These are phyloP conservation scores for Umimayanthus chanpuru DNA, from an alignment of 92 coral and sea anemone species.

Conservation along the genomic window DNA sequence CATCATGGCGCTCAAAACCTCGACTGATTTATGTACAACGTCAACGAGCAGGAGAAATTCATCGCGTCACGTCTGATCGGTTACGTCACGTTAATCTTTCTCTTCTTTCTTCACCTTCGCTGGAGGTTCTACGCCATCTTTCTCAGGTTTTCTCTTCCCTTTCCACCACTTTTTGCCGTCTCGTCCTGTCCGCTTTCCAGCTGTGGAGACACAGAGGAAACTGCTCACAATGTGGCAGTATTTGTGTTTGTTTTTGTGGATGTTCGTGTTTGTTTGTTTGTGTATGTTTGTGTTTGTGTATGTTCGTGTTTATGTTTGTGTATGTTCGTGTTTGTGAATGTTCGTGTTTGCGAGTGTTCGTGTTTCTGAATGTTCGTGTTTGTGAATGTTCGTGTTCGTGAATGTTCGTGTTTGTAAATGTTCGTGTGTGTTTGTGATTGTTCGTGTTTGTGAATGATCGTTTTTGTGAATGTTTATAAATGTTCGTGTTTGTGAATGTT, in stretches of 20 bases:
- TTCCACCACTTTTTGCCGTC: conserved; percentile 7
- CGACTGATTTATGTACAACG: not conserved
- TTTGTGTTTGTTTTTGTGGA: not conserved
- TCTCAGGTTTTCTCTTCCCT: conserved; percentile 12
- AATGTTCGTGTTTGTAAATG: too few relatives aligned
- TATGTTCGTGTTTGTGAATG: not conserved
- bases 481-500: too few relatives aligned
- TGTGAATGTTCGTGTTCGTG: too few relatives aligned
- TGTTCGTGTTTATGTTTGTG: not conserved
- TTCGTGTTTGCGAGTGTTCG: too few relatives aligned
- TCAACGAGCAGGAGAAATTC: not conserved
- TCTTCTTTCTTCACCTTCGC: conserved; percentile 21
- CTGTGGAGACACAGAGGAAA: not conserved
- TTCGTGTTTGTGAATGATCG: too few relatives aligned
- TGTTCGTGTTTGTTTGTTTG: not conserved
- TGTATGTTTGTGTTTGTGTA: not conserved
- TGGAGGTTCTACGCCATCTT: conserved; percentile 4
- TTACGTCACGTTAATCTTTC: not conserved
- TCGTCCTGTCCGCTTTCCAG: conserved; percentile 14
- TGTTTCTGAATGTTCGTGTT: too few relatives aligned
- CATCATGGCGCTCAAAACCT: not conserved
- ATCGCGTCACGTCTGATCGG: not conserved
- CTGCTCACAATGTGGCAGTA: not conserved
- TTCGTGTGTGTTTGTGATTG: too few relatives aligned
- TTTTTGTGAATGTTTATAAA: too few relatives aligned